Evolutionary conservation across 2,113 vertebrate genomes (phyloP).

Genomic region (Pelodiscus sinensis): DNA sequence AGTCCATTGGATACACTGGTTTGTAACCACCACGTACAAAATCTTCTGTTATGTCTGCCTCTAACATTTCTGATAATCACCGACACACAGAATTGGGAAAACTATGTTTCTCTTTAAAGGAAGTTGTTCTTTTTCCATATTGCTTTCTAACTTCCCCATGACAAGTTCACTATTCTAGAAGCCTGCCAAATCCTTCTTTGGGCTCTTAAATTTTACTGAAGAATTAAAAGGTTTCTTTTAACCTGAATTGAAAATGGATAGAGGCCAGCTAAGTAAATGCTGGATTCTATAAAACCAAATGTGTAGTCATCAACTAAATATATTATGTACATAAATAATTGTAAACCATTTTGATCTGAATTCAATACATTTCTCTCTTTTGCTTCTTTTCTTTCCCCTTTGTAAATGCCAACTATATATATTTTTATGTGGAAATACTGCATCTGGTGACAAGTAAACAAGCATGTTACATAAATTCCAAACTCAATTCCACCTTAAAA

Average conservation of each 20-base stretch:
- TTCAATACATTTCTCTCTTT: background rate
- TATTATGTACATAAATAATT: too few species aligned
- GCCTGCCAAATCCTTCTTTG: slow-evolving; percentile 1
- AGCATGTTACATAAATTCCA: slow-evolving; percentile 70
- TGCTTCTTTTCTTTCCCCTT: background rate
- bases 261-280: slow-evolving; percentile 40
- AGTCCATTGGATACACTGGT: slow-evolving; percentile 36
- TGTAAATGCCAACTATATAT: background rate
- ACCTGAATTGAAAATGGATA: background rate
- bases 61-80: slow-evolving; percentile 64
- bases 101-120: slow-evolving; percentile 38
- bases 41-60: slow-evolving; percentile 32
- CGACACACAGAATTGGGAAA: slow-evolving; percentile 54
- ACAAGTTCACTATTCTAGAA: background rate
- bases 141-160: slow-evolving; percentile 32
- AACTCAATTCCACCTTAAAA: slow-evolving; percentile 86
- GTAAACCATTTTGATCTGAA: too few species aligned
- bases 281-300: slow-evolving; percentile 25
- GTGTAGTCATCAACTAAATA: too few species aligned
- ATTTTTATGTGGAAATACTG: slow-evolving; percentile 19
- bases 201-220: slow-evolving; percentile 4
- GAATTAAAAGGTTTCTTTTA: slow-evolving; percentile 9
- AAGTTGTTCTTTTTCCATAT: slow-evolving; percentile 44
- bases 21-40: slow-evolving; percentile 40
- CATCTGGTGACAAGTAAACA: slow-evolving; percentile 58